Evolutionary conservation across 2,888 invertebrate genomes (phyloP), one percentile per base, ranked within the genome.

Genomic region (Scaptomyza flava): DNA sequence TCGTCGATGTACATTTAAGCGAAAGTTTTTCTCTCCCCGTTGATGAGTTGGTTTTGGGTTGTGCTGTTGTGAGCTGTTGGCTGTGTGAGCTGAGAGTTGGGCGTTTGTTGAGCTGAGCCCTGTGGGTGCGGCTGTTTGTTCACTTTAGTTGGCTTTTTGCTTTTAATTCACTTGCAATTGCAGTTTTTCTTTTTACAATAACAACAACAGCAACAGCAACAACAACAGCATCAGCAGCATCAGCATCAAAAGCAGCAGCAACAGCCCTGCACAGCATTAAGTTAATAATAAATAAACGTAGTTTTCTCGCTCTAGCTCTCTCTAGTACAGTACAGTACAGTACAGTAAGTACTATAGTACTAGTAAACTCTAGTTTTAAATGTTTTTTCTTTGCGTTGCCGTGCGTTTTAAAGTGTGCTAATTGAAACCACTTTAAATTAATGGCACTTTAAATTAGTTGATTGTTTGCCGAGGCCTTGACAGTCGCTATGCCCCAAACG

Each of bases 1-100:
- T 94, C 93, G 90, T 94, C 94, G 90, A 78, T 83, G 87, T 93
- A 92, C 94, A 94, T 94, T 88, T 89, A 87, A 83, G 77, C 73
- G 73, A 89, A 88, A 83, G 78, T 71, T 80, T 78, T 78, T 68
- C 65, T 63, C 33, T 31, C 31, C 9, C 59, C 63, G 56, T 64
- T 80, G 67, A 68, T 77, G 66, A 72, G 64, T 70, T 70, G 62
- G 46, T 56, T 46, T 68, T 69, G 43, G 43, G 34, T 38, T 68
- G 51, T 50, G 53, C 23, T 33, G 50, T n/a, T 30, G 56, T 46
- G 47, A 58, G 57, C 48, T 59, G 64, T 47, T 45, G 1, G 17
- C 17, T 17, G 17, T 59, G 64, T 9, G n/a, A 14, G 33, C 20
- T 38, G 30, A 20, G 41, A 41, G 38, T 43, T 42, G 53, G 42